A percentile compares a stretch with the other conserved stretches of the same genome.
phyloP scores from a whole-genome alignment of 2,797 vertebrate genomes.

The Lepidocolaptes lacrymiger region DNA sequence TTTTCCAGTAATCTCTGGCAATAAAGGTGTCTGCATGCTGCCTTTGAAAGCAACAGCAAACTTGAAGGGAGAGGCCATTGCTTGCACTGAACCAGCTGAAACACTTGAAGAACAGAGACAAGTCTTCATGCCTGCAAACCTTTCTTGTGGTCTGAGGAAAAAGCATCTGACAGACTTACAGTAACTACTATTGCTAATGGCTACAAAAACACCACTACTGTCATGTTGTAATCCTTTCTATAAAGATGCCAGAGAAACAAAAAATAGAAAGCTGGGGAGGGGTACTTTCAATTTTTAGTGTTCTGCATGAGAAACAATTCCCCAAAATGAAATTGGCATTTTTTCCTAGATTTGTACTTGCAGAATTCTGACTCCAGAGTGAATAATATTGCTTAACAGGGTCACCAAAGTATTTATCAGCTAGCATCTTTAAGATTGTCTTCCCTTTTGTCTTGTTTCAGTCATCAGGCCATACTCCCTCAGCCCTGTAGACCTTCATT shows the following conservation, averaged over 20 bases:
- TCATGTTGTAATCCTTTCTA: not conserved
- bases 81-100: not conserved
- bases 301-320: not conserved
- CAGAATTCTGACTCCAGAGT: not conserved
- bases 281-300: not conserved
- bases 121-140: not conserved
- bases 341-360: slow-evolving; percentile 7
- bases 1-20: not conserved
- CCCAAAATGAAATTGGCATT: not conserved
- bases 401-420: not conserved
- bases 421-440: not conserved
- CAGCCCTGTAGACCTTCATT: not conserved
- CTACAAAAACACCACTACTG: not conserved
- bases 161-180: not conserved
- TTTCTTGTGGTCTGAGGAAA: not conserved
- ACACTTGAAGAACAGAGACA: not conserved
- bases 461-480: not conserved
- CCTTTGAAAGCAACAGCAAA: not conserved
- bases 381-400: not conserved
- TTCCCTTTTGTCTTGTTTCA: not conserved
- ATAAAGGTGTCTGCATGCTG: not conserved
- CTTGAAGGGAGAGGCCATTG: not conserved
- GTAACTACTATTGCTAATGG: not conserved
- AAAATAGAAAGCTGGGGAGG: not conserved
- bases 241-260: not conserved